Conservation (phyloP, 2,113 vertebrate genomes). For the Burhinus oedicnemus region DNA sequence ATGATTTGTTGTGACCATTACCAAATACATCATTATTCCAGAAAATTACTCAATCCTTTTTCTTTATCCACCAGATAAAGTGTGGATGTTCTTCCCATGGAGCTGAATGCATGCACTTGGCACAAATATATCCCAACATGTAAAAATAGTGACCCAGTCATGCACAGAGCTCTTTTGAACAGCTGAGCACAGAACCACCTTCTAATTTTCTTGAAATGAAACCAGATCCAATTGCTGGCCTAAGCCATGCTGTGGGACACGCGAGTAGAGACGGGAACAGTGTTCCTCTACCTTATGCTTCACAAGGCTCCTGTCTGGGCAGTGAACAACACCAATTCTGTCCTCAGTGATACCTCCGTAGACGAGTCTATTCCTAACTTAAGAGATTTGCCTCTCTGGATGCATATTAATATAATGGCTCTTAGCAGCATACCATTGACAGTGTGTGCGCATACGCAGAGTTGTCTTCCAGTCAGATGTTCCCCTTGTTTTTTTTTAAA, state of each 20-base stretch:
- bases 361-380: background rate
- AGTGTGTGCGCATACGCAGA: rapidly evolving
- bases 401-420: background rate
- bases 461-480: background rate
- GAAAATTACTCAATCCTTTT: background rate
- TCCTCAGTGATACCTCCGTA: background rate
- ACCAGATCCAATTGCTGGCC: background rate
- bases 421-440: background rate
- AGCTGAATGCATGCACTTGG: rapidly evolving
- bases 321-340: background rate
- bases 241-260: background rate
- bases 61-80: background rate
- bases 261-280: background rate
- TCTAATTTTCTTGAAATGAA: background rate
- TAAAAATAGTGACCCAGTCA: background rate
- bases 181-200: background rate
- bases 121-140: background rate
- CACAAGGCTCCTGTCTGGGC: background rate
- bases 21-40: background rate
- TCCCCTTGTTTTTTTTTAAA: background rate
- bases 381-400: background rate
- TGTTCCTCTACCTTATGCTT: background rate
- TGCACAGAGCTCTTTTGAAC: background rate
- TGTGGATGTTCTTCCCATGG: background rate
- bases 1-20: background rate